Conservation (phyloP, 1,140 invertebrate species). For the Bombus breviceps region DNA sequence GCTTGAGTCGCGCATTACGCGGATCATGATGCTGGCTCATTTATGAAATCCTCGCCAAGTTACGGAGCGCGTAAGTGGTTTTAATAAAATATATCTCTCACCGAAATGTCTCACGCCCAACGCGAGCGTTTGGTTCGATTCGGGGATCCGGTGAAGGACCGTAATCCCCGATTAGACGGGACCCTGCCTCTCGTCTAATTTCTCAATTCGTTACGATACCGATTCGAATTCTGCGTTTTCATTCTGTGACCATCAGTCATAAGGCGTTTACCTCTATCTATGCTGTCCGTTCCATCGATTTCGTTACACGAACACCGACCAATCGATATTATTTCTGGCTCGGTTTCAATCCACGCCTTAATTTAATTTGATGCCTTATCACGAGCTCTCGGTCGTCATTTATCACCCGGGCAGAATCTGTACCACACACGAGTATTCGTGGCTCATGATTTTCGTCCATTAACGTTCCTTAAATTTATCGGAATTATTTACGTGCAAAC, state of each 20-base stretch:
- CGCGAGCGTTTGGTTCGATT: background rate
- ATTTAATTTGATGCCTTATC: slow-evolving; percentile 56
- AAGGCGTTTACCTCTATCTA: slow-evolving; percentile 48
- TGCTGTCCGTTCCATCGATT: slow-evolving; percentile 24
- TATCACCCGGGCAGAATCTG: slow-evolving; percentile 39
- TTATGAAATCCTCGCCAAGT: slow-evolving; percentile 3
- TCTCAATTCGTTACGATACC: slow-evolving; percentile 58
- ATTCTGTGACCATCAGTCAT: slow-evolving; percentile 60
- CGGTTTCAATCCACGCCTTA: slow-evolving; percentile 49
- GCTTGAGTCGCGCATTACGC: slow-evolving; percentile 34
- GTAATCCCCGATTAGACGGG: slow-evolving; percentile 27
- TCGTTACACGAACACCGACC: slow-evolving; percentile 5
- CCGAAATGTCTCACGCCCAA: background rate
- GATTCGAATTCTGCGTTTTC: slow-evolving; percentile 57
- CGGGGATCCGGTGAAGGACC: background rate
- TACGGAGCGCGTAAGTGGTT: slow-evolving; percentile 17
- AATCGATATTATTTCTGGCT: slow-evolving; percentile 60
- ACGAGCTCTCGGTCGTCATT: slow-evolving; percentile 36
- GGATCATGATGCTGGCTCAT: slow-evolving; percentile 12
- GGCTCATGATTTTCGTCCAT: slow-evolving; percentile 25
- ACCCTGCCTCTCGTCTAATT: slow-evolving; percentile 13
- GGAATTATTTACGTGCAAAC: slow-evolving; percentile 21
- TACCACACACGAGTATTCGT: slow-evolving; percentile 15
- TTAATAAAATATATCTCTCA: slow-evolving; percentile 9
- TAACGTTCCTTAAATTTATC: slow-evolving; percentile 10